Conservation (phyloP, 2,113 vertebrate species). For the Elgaria multicarinata region DNA sequence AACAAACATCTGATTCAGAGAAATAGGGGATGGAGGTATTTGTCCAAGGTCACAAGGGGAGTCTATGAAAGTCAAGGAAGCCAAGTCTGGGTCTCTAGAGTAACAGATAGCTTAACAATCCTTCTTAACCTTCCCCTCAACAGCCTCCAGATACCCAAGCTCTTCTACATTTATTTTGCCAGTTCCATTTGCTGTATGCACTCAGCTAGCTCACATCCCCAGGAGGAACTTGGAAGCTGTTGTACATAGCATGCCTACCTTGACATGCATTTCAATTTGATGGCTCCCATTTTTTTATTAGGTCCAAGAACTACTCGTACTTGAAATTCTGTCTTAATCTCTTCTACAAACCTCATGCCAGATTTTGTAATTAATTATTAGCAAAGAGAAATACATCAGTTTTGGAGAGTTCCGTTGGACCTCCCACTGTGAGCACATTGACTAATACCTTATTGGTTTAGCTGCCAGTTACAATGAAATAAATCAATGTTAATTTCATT, state of each 20-base stretch:
- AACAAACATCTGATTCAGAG: neutral
- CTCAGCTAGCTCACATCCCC: fast-evolving
- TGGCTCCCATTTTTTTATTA: neutral
- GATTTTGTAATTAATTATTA: conserved; percentile 64
- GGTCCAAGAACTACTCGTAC: conserved; percentile 24
- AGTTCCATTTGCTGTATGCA: neutral
- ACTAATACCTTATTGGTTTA: conserved; percentile 46
- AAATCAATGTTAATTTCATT: conserved; percentile 75
- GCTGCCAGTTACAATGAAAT: conserved; percentile 68
- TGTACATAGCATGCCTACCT: fast-evolving
- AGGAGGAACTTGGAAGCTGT: neutral
- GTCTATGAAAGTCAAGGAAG: neutral
- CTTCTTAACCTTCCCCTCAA: neutral
- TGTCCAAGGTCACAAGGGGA: neutral
- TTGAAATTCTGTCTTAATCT: conserved; percentile 25
- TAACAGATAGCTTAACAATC: neutral
- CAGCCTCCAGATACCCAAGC: neutral
- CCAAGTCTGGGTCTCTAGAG: neutral
- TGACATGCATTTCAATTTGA: neutral
- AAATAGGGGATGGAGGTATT: neutral
- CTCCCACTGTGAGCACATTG: conserved; percentile 26
- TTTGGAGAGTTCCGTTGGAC: conserved; percentile 21
- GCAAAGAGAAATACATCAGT: conserved; percentile 36
- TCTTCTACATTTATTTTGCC: neutral
- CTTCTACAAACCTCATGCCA: conserved; percentile 18